Evolutionary conservation across 1,140 invertebrate species (phyloP).

Genomic region (Polypedilum pembai): DNA sequence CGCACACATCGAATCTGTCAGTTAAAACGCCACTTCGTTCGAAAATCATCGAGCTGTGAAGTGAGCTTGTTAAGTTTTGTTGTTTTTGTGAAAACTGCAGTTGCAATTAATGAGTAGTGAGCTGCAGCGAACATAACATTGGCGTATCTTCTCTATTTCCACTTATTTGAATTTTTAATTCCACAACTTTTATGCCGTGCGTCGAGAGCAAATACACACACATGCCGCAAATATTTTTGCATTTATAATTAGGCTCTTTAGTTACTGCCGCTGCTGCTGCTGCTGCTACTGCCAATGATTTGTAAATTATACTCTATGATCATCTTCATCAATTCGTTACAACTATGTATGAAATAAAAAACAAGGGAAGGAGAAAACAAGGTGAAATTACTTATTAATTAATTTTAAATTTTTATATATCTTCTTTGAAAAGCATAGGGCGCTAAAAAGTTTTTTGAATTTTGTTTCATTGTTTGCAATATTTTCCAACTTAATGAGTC

Average conservation of each 20-base stretch:
- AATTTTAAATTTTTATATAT: no score
- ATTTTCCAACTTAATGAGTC: no score
- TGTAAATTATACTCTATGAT: not conserved
- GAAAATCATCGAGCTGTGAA: not conserved
- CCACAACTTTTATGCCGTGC: not conserved
- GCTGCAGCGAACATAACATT: not conserved
- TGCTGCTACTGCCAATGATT: no score
- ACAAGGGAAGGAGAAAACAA: no score
- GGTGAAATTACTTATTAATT: no score
- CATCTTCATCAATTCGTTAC: not conserved
- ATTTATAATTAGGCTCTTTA: slow-evolving; percentile 5
- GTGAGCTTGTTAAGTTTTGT: not conserved
- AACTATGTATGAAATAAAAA: no score
- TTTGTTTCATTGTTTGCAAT: no score
- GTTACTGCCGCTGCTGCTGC: no score
- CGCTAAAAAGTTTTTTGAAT: no score
- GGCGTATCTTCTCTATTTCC: not conserved
- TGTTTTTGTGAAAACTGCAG: no score
- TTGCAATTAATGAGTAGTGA: not conserved
- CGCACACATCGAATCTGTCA: not conserved
- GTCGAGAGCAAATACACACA: not conserved
- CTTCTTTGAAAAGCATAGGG: no score
- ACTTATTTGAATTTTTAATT: not conserved
- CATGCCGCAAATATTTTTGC: slow-evolving; percentile 11
- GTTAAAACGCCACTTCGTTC: not conserved